Conservation (phyloP, 2,113 vertebrate genomes). For the Panthera uncia region DNA sequence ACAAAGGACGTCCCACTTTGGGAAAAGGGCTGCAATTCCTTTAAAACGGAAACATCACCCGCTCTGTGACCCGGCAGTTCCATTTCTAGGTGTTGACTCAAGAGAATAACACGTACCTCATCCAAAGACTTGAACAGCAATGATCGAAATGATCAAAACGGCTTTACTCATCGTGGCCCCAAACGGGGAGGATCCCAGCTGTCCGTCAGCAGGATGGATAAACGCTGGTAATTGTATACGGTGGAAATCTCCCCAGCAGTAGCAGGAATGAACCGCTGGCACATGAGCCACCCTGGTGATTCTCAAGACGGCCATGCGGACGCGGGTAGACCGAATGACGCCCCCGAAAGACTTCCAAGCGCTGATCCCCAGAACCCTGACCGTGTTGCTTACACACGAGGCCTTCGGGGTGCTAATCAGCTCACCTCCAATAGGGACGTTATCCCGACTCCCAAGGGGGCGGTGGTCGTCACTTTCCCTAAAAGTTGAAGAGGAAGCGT, state of each 20-base stretch:
- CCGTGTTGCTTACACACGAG: neutral
- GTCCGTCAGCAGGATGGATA: neutral
- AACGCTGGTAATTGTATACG: accelerated
- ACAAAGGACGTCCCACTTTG: neutral
- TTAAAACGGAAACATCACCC: neutral
- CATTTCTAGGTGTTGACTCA: too few species aligned
- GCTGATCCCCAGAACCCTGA: neutral
- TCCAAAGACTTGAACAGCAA: neutral
- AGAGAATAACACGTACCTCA: neutral
- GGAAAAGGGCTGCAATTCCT: neutral
- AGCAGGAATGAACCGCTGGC: neutral
- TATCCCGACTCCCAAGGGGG: neutral
- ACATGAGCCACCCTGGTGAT: accelerated
- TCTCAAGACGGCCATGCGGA: accelerated
- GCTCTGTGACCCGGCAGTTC: neutral
- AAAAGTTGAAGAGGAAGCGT: too few species aligned
- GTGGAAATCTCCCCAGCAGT: neutral
- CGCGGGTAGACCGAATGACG: accelerated
- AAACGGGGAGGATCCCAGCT: neutral
- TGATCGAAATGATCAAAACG: neutral
- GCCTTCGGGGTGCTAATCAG: neutral
- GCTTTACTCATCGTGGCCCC: neutral
- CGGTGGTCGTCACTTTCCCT: neutral
- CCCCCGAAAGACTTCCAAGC: neutral
- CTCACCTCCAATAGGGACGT: accelerated